Percentiles rank a stretch among this genome's conserved stretches.
Conservation (phyloP, 2,888 invertebrate species). For the Caenorhabditis parvicauda region DNA sequence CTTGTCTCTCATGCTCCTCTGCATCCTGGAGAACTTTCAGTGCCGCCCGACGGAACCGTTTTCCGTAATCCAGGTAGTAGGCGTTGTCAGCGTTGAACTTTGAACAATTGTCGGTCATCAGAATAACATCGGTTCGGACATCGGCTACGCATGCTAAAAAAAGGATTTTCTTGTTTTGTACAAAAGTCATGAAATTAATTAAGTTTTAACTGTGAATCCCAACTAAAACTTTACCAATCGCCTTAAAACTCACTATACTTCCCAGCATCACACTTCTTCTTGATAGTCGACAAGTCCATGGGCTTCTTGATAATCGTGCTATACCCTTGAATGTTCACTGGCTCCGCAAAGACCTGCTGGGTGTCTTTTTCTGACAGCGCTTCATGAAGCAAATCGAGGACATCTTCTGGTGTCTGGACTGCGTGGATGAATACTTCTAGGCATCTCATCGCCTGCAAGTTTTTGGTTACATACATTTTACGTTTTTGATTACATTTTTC, state of each 20-base stretch:
- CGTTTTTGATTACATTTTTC: not conserved
- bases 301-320: conserved; percentile 79
- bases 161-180: too few relatives aligned
- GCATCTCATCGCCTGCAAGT: not conserved
- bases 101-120: conserved; percentile 94
- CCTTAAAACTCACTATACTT: conserved; percentile 7
- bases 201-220: too few relatives aligned
- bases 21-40: conserved; percentile 7
- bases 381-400: not conserved
- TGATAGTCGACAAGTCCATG: conserved; percentile 88
- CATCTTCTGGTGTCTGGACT: not conserved
- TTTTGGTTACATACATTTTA: too few relatives aligned
- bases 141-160: conserved; percentile 70
- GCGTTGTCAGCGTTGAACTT: conserved; percentile 77
- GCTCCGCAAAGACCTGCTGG: conserved; percentile 39
- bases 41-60: conserved; percentile 11
- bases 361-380: conserved; percentile 1
- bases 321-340: conserved; percentile 75
- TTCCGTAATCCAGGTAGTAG: conserved; percentile 41
- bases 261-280: conserved; percentile 65
- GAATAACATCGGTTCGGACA: conserved; percentile 83
- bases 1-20: not conserved
- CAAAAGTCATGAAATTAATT: too few relatives aligned
- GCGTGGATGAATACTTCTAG: not conserved
- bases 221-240: too few relatives aligned